phyloP scores from a whole-genome alignment of 2,113 vertebrate genomes.

The Nematolebias whitei region DNA sequence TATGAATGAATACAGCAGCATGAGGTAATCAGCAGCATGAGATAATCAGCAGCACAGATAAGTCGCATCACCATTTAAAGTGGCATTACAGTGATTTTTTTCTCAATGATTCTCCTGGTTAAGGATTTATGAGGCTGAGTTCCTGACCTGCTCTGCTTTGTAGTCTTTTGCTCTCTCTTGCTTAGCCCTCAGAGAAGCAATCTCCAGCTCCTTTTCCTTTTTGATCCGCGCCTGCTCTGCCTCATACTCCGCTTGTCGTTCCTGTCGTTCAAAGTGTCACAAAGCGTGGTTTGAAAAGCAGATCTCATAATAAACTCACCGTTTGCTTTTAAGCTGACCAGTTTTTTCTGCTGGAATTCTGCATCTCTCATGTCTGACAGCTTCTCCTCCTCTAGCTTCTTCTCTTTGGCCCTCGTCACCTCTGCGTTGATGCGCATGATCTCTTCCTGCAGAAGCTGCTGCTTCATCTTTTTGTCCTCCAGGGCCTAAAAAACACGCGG shows the following conservation, averaged over 20 bases:
- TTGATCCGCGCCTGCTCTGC: constrained; percentile 84
- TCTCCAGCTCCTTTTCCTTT: constrained; percentile 87
- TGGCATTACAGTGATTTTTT: too few species aligned
- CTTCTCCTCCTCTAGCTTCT: constrained; percentile 81
- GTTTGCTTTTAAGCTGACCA: constrained; percentile 72
- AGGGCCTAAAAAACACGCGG: constrained; percentile 71
- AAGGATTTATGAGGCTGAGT: too few species aligned
- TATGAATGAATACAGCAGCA: too few species aligned
- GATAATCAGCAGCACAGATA: too few species aligned
- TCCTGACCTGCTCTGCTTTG: constrained; percentile 85
- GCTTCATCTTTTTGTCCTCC: constrained; percentile 78
- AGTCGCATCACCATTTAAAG: too few species aligned
- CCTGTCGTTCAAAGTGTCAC: constrained; percentile 68
- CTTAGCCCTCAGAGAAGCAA: constrained; percentile 78
- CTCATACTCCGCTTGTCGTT: constrained; percentile 83
- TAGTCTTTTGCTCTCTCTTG: constrained; percentile 86
- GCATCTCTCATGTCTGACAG: constrained; percentile 78
- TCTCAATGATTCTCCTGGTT: too few species aligned
- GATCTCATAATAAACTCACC: background rate
- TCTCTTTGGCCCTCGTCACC: constrained; percentile 76
- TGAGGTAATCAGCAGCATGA: too few species aligned
- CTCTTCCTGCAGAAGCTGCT: constrained; percentile 81
- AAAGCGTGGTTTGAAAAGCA: too few species aligned
- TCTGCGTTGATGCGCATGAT: constrained; percentile 82
- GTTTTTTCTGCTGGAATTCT: constrained; percentile 83